Evolutionary conservation across 1,140 invertebrate species (phyloP), one percentile per base, ranked within the genome.

Genomic region (Drosophila repleta): DNA sequence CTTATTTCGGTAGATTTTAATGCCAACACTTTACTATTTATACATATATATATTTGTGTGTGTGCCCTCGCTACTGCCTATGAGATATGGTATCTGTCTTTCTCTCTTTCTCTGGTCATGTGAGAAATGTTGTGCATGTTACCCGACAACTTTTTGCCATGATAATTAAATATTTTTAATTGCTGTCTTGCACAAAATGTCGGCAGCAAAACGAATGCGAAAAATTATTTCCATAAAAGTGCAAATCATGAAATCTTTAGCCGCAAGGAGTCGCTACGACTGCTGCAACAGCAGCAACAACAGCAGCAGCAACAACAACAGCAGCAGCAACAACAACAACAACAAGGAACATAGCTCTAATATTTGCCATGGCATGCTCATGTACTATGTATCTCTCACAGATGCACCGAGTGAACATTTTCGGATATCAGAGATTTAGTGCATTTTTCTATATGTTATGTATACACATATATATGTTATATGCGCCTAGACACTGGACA

Each of bases 141-240:
- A 51, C 32, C 79, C 64, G 51, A 88, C 83, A 89, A 89, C 83
- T 87, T 88, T 87, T 83, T 88, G 71, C 78, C 79, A 88, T 79
- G 83, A 87, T 87, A 87, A 87, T 87, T 87, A 87, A 87, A 87
- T 87, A 87, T 87, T 87, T 87, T 87, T 87, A 87, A 87, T 87
- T 87, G 83, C 83, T 87, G 83, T 80, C 85, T 83, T 83, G 83
- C 83, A 87, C 83, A 87, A 74, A 84, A 83, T 83, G 72, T 66
- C 74, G 74, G 74, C 56, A 53, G 57, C 46, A 53, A 62, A 66
- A 35, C 32, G 61, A 69, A 74, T 61, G 74, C 74, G 71, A 81
- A 63, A 85, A 85, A 88, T 88, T 88, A 87, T 87, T 87, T 87
- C 82, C 82, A 87, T 87, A 87, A 87, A 87, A 87, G 82, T 87